A percentile compares a stretch with the other conserved stretches of the same genome.
Conservation (phyloP, 2,797 vertebrate genomes). For the Lithobates pipiens region DNA sequence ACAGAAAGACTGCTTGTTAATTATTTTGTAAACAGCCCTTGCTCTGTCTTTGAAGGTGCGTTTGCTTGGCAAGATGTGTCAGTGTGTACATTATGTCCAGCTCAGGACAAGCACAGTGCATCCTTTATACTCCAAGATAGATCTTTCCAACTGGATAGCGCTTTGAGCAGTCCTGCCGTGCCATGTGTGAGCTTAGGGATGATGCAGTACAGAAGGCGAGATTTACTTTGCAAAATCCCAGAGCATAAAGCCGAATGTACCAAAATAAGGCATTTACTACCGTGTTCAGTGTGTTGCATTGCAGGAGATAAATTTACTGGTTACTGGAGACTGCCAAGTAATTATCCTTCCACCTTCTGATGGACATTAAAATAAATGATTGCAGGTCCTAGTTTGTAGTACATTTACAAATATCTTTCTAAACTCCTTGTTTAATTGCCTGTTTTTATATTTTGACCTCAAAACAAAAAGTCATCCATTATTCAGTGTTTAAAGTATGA, state of each 20-base stretch:
- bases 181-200: neutral
- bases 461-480: neutral
- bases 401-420: neutral
- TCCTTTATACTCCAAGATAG: constrained; percentile 37
- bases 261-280: constrained; percentile 13
- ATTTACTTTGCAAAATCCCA: constrained; percentile 19
- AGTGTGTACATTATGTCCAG: constrained; percentile 25
- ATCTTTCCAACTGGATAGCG: constrained; percentile 14
- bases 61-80: constrained; percentile 36
- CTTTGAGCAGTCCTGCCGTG: constrained; percentile 15
- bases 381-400: neutral
- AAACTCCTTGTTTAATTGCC: neutral
- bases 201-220: constrained; percentile 33
- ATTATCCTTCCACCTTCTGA: constrained; percentile 9
- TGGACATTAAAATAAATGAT: neutral
- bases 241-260: neutral
- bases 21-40: constrained; percentile 58
- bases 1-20: constrained; percentile 49
- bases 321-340: neutral
- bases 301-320: neutral
- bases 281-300: neutral
- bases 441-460: neutral
- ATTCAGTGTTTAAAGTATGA: neutral
- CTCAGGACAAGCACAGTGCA: constrained; percentile 25
- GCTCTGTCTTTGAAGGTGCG: constrained; percentile 50